Evolutionary conservation across 2,113 vertebrate genomes (phyloP).

Genomic region (Cochlearius cochlearius): DNA sequence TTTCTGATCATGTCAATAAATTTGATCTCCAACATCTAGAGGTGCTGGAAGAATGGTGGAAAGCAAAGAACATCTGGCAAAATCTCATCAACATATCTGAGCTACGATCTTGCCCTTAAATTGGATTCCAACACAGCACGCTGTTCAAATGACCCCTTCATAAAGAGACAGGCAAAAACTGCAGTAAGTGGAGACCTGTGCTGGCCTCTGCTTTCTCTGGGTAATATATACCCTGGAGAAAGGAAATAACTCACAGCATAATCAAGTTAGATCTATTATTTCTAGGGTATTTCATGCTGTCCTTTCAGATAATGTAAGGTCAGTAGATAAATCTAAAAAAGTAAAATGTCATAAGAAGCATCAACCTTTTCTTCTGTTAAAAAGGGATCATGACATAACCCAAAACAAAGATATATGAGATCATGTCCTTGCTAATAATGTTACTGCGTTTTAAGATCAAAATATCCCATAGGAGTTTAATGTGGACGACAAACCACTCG

Average conservation of each 20-base stretch:
- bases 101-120: background rate
- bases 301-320: slow-evolving; percentile 71
- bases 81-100: background rate
- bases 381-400: slow-evolving; percentile 35
- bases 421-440: background rate
- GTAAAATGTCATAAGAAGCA: slow-evolving; percentile 56
- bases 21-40: background rate
- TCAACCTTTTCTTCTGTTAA: slow-evolving; percentile 42
- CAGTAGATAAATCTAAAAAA: slow-evolving; percentile 69
- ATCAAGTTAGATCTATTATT: slow-evolving; percentile 64
- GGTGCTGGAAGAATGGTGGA: background rate
- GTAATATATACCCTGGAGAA: slow-evolving; percentile 52
- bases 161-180: slow-evolving; percentile 7
- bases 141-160: slow-evolving; percentile 13
- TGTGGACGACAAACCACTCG: background rate
- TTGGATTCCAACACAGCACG: slow-evolving; percentile 28
- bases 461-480: background rate
- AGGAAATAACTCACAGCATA: slow-evolving; percentile 68
- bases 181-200: slow-evolving; percentile 1
- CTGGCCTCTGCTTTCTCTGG: slow-evolving; percentile 52
- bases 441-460: background rate
- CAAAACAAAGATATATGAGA: slow-evolving; percentile 49
- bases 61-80: slow-evolving; percentile 5
- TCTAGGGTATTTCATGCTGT: slow-evolving; percentile 62
- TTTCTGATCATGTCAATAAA: background rate